These are phyloP conservation scores for Magallana gigas DNA, from an alignment of 1,140 invertebrate species.

Conservation along the genomic window DNA sequence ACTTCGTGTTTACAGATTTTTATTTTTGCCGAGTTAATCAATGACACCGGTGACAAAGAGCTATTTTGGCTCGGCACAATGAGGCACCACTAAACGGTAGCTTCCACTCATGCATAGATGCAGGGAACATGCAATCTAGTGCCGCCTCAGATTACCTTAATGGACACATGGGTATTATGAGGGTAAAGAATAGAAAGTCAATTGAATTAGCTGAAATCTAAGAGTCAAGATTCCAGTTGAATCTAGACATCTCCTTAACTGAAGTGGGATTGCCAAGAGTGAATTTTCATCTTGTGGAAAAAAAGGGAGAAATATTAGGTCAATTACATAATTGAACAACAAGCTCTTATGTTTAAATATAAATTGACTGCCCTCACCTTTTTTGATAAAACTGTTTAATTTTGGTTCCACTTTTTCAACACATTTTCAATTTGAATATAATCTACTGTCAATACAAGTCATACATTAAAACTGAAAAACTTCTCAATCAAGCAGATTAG, in stretches of 20 bases:
- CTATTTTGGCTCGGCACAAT: background rate
- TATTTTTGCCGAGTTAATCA: slow-evolving; percentile 24
- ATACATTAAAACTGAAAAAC: slow-evolving; percentile 13
- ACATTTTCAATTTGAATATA: background rate
- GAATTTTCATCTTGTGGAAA: background rate
- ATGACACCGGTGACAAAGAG: slow-evolving; percentile 3
- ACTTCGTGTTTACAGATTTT: slow-evolving; percentile 9
- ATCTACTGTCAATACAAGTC: slow-evolving; percentile 27
- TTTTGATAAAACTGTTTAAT: background rate
- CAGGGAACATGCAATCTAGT: background rate
- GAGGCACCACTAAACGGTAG: slow-evolving; percentile 17
- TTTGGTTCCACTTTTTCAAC: slow-evolving; percentile 15
- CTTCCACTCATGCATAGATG: background rate
- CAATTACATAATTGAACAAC: slow-evolving; percentile 1
- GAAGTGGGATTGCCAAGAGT: background rate
- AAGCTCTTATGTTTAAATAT: background rate
- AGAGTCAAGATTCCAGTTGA: background rate
- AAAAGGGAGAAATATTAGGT: background rate
- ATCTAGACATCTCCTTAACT: background rate
- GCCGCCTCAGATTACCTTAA: background rate
- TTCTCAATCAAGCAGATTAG: slow-evolving; percentile 26
- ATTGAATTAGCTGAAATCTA: background rate
- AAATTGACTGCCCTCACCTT: slow-evolving; percentile 1
- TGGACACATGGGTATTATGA: background rate
- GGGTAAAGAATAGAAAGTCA: background rate